Evolutionary conservation across 2,888 invertebrate species (phyloP), one percentile per base, ranked within the genome.

Genomic region (Oxyscelio sp.): DNA sequence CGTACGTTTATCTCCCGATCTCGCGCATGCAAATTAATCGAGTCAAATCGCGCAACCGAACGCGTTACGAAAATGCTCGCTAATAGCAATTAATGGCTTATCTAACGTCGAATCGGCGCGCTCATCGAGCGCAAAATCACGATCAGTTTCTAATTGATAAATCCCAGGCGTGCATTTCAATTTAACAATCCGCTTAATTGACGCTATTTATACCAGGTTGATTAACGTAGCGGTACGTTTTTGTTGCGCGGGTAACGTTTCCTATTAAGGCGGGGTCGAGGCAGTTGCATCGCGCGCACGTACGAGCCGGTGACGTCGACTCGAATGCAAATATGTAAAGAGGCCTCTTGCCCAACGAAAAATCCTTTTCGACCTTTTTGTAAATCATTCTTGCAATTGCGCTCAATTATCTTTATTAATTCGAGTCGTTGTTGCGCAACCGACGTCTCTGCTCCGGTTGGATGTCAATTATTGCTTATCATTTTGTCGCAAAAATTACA

Each of bases 171-270:
- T 38, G n/a, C 19, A 1, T 40, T 45, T 78, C 65, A 59, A 61
- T 68, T 68, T 50, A 59, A 68, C 40, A 40, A 24, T 0, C 43
- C 50, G 52, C 19, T 68, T 61, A 52, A 68, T 68, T 68, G 59
- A 19, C 0, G 13, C 43, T 61, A 78, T 78, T 78, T 78, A 78
- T 78, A 52, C 34, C 58, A 17, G 31, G 34, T 66, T 54, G 71
- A 78, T 78, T 71, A 71, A 83, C 19, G 24, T 73, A 78, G 61
- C 83, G 73, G 78, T 73, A 61, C 45, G 24, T 71, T 75, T 66
- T 70, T 83, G 9, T 27, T 71, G 24, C 21, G 9, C 56, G 59
- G 6, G 17, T 34, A 24, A 56, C 70, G 54, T 75, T 54, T 40
- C 78, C 78, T 83, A 83, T 83, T 83, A 83, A 59, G 78, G 83